A percentile compares a stretch with the other conserved stretches of the same genome.
Conservation (phyloP, 1,140 invertebrate genomes). For the Aphelinus certus region DNA sequence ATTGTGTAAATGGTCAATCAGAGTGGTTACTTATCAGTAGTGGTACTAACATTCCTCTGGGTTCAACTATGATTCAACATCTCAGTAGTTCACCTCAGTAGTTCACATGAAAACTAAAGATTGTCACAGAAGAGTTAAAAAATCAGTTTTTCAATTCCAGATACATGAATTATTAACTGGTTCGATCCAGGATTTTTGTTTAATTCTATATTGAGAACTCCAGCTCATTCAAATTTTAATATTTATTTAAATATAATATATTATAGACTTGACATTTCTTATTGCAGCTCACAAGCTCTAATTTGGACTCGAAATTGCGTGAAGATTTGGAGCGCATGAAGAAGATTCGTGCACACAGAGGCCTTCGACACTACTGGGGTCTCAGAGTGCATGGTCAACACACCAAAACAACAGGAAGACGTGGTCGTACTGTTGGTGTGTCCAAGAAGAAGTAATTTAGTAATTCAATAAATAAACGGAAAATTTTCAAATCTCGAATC, state of each 20-base stretch:
- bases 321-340: conserved; percentile 98
- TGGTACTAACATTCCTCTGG: too few relatives aligned
- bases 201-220: too few relatives aligned
- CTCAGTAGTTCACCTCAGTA: too few relatives aligned
- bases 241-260: too few relatives aligned
- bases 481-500: neutral
- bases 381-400: conserved; percentile 98
- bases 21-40: too few relatives aligned
- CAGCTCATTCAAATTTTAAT: too few relatives aligned
- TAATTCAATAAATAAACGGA: conserved; percentile 9
- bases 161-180: too few relatives aligned
- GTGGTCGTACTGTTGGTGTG: conserved; percentile 99
- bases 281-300: conserved; percentile 85
- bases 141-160: neutral
- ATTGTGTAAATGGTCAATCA: too few relatives aligned
- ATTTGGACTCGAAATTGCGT: conserved; percentile 95
- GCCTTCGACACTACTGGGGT: conserved; percentile 98
- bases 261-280: neutral
- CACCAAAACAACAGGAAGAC: conserved; percentile 97
- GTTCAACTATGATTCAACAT: too few relatives aligned
- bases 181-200: too few relatives aligned
- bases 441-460: conserved; percentile 96
- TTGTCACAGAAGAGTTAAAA: neutral
- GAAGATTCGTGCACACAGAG: conserved; percentile 96
- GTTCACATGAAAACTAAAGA: too few relatives aligned